Conservation (phyloP, 2,113 vertebrate genomes). For the Pitta sordida region DNA sequence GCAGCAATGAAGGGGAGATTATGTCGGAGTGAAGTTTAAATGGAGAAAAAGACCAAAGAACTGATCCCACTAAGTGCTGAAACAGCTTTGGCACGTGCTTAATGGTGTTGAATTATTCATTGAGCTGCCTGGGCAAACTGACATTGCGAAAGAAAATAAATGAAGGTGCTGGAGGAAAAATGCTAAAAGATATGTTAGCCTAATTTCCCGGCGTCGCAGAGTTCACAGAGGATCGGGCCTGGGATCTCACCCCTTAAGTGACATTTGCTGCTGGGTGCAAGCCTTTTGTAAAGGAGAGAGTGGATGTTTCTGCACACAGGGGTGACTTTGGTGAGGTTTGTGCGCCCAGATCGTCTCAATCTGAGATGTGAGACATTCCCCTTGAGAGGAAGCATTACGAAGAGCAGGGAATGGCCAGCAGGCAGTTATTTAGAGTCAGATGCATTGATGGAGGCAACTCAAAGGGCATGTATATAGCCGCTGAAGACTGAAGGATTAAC, state of each 20-base stretch:
- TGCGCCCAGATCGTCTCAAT: background rate
- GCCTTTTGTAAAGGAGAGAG: no score
- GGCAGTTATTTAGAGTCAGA: background rate
- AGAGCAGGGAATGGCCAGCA: background rate
- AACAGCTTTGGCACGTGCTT: background rate
- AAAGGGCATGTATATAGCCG: background rate
- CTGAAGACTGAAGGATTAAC: background rate
- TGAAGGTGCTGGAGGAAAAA: background rate
- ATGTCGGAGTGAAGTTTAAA: background rate
- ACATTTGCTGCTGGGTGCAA: background rate
- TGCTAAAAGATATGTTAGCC: background rate
- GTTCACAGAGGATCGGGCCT: background rate
- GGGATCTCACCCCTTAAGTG: background rate
- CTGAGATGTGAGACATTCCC: background rate
- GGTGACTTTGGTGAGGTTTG: background rate
- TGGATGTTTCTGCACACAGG: no score
- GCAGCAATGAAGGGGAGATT: background rate
- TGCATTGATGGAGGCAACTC: background rate
- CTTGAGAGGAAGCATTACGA: background rate
- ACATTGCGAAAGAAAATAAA: background rate
- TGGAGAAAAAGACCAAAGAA: background rate
- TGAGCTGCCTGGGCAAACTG: background rate
- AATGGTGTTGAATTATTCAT: conserved; percentile 50
- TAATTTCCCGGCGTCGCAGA: background rate
- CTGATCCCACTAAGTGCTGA: background rate